Base-by-base conservation (phyloP, 2,888 invertebrate genomes). In the Torymus aiolomorphi region DNA sequence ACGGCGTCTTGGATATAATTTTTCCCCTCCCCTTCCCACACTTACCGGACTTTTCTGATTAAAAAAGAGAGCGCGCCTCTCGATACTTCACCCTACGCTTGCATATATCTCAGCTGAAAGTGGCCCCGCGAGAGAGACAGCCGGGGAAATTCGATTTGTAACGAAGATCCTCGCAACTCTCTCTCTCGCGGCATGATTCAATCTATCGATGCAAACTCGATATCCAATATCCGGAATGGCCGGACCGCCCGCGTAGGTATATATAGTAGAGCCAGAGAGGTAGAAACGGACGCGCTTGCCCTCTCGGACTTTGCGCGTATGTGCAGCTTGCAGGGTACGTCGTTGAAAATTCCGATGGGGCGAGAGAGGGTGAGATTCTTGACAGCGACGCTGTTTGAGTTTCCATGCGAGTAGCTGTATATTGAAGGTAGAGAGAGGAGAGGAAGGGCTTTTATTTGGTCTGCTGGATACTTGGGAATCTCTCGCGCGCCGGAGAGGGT, bases 141-240 rank as follows among this genome's bases (percentile, higher is more conserved):
- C 18, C 56, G 16, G 56, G n/a, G 63, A 76, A 70, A 76, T 76
- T 76, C 70, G 63, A 76, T 76, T 76, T 76, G 76, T 49, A 76
- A 76, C 62, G 54, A 51, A 61, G 63, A 76, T 11, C 67, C 31
- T 31, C 31, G 31, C 31, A 31, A 31, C 61, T 61, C 24, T 61
- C 61, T 24, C 18, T 61, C 20, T 61, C 31, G 70, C 13, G 65
- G 31, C 14, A 59, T 82, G 78, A 82, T 82, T 80, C 78, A 72
- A 82, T 80, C 69, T 69, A 80, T 77, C 70, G 75, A 80, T 75
- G 66, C 77, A 80, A 80, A 82, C 77, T 78, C 77, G 80, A 77
- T 82, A 82, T 80, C 80, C 72, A 78, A 77, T 78, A 80, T 76
- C 70, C 65, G 75, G 72, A 54, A 72, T 69, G 52, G 18, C 49